Evolutionary conservation across 1,140 invertebrate genomes (phyloP), one percentile per base, ranked within the genome.

Genomic region (Neoseiulus cucumeris): DNA sequence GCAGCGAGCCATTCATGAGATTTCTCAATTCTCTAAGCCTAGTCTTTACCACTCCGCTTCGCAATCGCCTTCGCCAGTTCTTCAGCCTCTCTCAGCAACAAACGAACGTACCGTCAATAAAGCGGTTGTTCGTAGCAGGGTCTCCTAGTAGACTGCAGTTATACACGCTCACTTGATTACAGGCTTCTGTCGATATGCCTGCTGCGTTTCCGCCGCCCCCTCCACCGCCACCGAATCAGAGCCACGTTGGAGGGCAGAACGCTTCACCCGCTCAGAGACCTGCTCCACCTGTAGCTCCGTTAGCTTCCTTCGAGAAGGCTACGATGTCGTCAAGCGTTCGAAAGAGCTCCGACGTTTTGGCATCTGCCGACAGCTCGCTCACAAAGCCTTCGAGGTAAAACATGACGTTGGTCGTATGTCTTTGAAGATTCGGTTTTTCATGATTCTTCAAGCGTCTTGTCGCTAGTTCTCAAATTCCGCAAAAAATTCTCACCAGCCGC

Each of bases 151-250:
- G 33, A 9, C 33, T 6, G 33, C 4, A 9, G 4, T 39, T 9
- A 39, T 39, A 39, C 33, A 39, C 4, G 9, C 33, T n/a, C 4
- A 39, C 33, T 39, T 39, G 33, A 39, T 59, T 59, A 14, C 22
- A 59, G 51, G 51, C 51, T 59, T 59, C 51, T 20, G 51, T 59
- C 33, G 51, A 59, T 17, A 59, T 59, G 51, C 51, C 51, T 29
- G 51, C 51, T 17, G 22, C 51, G 22, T 59, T 59, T 9, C 51
- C 51, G 22, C 51, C 51, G 17, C 51, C 51, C 12, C 51, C 51
- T n/a, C 51, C 51, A 25, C 51, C 51, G 22, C 22, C 22, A 20
- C 51, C 51, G 14, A 25, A 33, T 59, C 33, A 39, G 33, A 39
- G 33, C 33, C 33, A 39, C 33, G 33, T 39, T 39, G 33, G 33